phyloP scores from a whole-genome alignment of 2,113 vertebrate genomes.

The Mesembrinibis cayennensis region DNA sequence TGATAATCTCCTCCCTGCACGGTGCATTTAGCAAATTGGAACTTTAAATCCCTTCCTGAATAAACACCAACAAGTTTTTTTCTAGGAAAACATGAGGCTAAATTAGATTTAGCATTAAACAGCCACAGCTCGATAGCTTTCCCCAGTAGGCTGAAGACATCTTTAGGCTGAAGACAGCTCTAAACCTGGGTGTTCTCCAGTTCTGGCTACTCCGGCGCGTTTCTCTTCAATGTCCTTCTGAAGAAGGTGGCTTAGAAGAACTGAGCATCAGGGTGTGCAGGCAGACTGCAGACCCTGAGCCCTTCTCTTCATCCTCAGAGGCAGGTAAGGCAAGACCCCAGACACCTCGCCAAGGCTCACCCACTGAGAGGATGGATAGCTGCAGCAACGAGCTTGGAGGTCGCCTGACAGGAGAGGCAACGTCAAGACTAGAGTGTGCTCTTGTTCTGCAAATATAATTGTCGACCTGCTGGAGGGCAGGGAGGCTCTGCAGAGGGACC shows the following conservation, averaged over 20 bases:
- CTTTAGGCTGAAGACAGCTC: not conserved
- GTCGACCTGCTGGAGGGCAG: too few relatives aligned
- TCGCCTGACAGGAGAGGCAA: not conserved
- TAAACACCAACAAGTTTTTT: not conserved
- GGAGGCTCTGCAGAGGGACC: too few relatives aligned
- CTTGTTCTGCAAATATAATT: not conserved
- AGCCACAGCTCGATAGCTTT: not conserved
- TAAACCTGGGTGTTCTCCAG: not conserved
- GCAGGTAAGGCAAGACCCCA: not conserved
- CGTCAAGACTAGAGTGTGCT: not conserved
- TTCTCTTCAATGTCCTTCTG: not conserved
- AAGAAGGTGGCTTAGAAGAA: not conserved
- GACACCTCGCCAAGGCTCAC: not conserved
- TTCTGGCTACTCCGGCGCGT: not conserved
- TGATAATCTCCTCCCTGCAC: not conserved
- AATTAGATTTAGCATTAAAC: not conserved
- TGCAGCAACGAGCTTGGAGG: not conserved
- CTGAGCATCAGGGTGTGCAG: not conserved
- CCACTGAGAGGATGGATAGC: not conserved
- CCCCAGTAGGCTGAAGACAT: not conserved
- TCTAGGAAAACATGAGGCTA: not conserved
- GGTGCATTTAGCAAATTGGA: not conserved
- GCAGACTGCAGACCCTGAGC: not conserved
- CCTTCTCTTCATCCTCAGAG: not conserved
- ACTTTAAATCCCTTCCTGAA: not conserved